These are phyloP conservation scores for Eupithecia dodoneata DNA, from an alignment of 2,888 invertebrate species.

Conservation along the genomic window DNA sequence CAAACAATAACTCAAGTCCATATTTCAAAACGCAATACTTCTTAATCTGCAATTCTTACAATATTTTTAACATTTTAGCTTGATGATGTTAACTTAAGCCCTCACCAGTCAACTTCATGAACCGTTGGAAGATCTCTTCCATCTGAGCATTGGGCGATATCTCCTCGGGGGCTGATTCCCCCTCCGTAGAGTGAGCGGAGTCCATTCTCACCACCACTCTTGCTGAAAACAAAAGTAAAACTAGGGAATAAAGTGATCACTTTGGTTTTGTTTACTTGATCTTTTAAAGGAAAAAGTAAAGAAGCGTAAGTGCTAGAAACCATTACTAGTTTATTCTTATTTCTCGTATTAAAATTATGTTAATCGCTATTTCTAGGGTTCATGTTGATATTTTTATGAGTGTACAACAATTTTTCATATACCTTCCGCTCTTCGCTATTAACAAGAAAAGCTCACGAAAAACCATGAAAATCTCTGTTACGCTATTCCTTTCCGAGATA, in stretches of 20 bases:
- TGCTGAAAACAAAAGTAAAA: constrained; percentile 49
- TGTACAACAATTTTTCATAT: too few species aligned
- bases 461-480: not conserved
- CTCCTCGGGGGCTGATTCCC: constrained; percentile 73
- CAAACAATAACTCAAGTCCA: too few species aligned
- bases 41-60: too few species aligned
- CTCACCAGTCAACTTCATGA: constrained; percentile 90
- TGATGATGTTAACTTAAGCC: not conserved
- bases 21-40: too few species aligned
- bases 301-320: too few species aligned
- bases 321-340: too few species aligned
- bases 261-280: too few species aligned
- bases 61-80: not conserved
- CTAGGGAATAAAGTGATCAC: too few species aligned
- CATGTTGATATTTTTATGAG: too few species aligned
- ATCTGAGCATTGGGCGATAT: constrained; percentile 73
- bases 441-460: not conserved
- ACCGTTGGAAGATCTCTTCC: constrained; percentile 88
- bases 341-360: too few species aligned
- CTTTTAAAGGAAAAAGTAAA: too few species aligned
- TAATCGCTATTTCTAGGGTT: too few species aligned
- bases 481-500: not conserved
- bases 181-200: constrained; percentile 81
- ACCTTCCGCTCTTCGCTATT: not conserved
- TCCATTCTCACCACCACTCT: constrained; percentile 85